Base-by-base conservation (phyloP, 2,888 invertebrate genomes). In the Pyrocoelia pectoralis region DNA sequence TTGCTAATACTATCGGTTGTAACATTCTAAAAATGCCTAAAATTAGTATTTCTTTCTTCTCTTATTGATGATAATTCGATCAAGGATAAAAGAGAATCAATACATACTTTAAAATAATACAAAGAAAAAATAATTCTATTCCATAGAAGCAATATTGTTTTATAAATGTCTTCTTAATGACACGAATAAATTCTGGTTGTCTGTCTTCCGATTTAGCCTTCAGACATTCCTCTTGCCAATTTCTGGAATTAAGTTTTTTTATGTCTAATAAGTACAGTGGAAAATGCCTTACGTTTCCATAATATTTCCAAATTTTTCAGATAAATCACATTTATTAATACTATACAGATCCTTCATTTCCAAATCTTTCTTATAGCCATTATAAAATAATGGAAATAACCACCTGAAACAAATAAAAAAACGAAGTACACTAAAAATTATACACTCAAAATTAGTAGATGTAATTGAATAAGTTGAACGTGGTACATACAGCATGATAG, bases 271-370 rank as follows among this genome's bases (percentile, higher is more conserved):
- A n/a, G n/a, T 33, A 33, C 33, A n/a, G 8, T 2, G 2, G 33
- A 33, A 13, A 15, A 43, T n/a, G 2, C 2, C 12, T 15, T 43
- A 88, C 82, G 83, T 83, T 78, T 89, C 89, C 33, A 92, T 80
- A 12, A 83, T 82, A 76, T 90, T 86, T 6, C 89, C 90, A 9
- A 92, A 81, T n/a, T 80, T 78, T 61, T 87, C 86, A 0, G 91
- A 91, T 46, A 83, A 80, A 78, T 92, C 91, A 13, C 81, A 80
- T 1, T 83, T 80, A 14, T 88, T 81, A 6, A 87, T 84, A 73
- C 86, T 86, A 81, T 88, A 89, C 15, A 92, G 78, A 74, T 92
- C 89, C 70, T 88, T 86, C 9, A 87, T 74, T 63, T 87, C 86
- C 55, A 92, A 81, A 61, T 89, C 88, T 66, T 86, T 81, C 68